phyloP scores from a whole-genome alignment of 2,888 invertebrate species.

The Empis stercorea region DNA sequence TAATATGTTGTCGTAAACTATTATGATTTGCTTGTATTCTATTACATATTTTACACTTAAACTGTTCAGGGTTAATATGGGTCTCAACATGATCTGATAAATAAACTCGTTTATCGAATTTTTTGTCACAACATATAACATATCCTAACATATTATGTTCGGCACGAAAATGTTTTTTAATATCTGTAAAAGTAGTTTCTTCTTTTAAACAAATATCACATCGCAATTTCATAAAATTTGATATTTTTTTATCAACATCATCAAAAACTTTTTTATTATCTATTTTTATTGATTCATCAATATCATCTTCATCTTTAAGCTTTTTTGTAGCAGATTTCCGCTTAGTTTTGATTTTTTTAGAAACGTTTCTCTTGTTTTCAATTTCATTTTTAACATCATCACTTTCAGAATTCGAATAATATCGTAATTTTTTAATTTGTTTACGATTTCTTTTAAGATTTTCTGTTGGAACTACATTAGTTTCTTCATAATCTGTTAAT shows the following conservation, averaged over 20 bases:
- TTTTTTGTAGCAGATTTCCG: neutral
- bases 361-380: too few relatives aligned
- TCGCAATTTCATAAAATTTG: constrained; percentile 24
- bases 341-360: neutral
- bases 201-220: constrained; percentile 24
- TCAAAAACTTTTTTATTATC: constrained; percentile 1
- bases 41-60: constrained; percentile 25
- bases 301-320: neutral
- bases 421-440: too few relatives aligned
- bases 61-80: constrained; percentile 29
- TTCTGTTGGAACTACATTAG: neutral
- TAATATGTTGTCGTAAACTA: constrained; percentile 24
- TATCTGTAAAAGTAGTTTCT: constrained; percentile 20
- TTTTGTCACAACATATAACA: constrained; percentile 27
- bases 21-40: constrained; percentile 24
- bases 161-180: constrained; percentile 21
- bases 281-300: neutral
- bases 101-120: constrained; percentile 24
- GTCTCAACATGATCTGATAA: constrained; percentile 29
- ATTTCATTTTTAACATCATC: too few relatives aligned
- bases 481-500: neutral
- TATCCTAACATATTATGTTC: constrained; percentile 26
- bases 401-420: too few relatives aligned
- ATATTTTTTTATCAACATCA: constrained; percentile 24
- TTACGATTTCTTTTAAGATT: too few relatives aligned